Conservation (phyloP, 2,113 vertebrate genomes). For the Puffinus mauretanicus region DNA sequence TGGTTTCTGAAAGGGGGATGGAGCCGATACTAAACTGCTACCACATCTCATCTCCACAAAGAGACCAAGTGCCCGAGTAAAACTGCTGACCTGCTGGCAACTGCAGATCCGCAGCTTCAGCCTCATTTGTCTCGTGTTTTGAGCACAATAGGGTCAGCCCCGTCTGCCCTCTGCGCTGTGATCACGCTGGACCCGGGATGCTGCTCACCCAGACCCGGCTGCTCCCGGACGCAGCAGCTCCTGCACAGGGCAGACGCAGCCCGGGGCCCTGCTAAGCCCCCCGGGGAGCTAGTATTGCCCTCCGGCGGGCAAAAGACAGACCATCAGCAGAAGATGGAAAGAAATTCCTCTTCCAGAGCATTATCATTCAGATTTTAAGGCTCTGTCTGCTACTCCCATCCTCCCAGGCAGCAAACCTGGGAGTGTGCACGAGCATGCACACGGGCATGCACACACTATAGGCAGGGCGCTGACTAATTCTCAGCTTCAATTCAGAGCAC, state of each 20-base stretch:
- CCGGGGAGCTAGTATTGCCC: background rate
- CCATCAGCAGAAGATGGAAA: background rate
- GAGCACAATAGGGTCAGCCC: slow-evolving; percentile 8
- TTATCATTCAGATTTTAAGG: background rate
- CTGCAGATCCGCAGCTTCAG: slow-evolving; percentile 7
- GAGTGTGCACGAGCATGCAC: background rate
- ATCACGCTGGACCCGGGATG: rapidly evolving
- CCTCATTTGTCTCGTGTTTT: slow-evolving; percentile 13
- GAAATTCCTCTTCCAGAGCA: background rate
- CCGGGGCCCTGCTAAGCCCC: background rate
- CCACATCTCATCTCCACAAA: background rate
- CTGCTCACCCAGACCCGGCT: background rate
- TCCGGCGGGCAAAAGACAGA: background rate
- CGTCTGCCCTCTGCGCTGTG: background rate
- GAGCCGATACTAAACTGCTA: background rate
- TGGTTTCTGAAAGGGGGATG: background rate
- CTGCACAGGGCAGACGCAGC: rapidly evolving
- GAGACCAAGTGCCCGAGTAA: background rate
- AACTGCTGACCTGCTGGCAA: slow-evolving; percentile 49
- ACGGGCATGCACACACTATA: rapidly evolving
- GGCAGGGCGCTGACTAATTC: background rate
- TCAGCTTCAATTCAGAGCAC: background rate
- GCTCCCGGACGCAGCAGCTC: background rate
- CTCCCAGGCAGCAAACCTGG: background rate
- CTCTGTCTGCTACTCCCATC: background rate